Conservation (phyloP, 2,888 invertebrate species). For the Antitype chi region DNA sequence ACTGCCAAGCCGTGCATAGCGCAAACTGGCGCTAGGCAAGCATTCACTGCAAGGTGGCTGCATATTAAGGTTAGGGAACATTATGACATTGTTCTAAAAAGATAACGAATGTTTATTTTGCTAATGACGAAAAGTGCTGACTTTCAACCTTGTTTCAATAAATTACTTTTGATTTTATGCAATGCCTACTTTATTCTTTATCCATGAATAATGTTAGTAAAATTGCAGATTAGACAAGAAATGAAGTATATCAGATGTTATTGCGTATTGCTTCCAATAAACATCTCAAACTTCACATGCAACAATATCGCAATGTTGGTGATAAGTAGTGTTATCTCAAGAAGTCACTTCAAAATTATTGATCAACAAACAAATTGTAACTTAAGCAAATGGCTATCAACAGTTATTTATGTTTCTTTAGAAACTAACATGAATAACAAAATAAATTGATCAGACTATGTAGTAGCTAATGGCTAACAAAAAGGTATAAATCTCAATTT, state of each 20-base stretch:
- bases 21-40: conserved; percentile 95
- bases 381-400: neutral
- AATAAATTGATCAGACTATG: neutral
- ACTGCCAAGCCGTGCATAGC: conserved; percentile 95
- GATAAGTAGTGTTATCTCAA: conserved; percentile 32
- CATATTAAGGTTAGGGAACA: conserved; percentile 60
- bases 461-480: no score
- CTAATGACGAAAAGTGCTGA: no score
- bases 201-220: neutral
- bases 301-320: conserved; percentile 27
- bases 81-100: conserved; percentile 17
- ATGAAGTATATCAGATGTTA: neutral
- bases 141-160: no score
- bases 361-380: conserved; percentile 18
- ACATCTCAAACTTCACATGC: conserved; percentile 23
- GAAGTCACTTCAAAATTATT: conserved; percentile 28
- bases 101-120: conserved; percentile 14
- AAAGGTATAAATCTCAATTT: neutral
- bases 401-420: neutral
- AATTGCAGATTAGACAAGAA: conserved; percentile 24
- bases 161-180: no score
- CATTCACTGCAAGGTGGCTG: conserved; percentile 95
- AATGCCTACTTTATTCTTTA: neutral
- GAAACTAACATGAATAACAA: neutral
- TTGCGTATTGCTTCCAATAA: conserved; percentile 21